These are phyloP conservation scores for Nebria brevicollis DNA, from an alignment of 2,888 invertebrate species.

Conservation along the genomic window DNA sequence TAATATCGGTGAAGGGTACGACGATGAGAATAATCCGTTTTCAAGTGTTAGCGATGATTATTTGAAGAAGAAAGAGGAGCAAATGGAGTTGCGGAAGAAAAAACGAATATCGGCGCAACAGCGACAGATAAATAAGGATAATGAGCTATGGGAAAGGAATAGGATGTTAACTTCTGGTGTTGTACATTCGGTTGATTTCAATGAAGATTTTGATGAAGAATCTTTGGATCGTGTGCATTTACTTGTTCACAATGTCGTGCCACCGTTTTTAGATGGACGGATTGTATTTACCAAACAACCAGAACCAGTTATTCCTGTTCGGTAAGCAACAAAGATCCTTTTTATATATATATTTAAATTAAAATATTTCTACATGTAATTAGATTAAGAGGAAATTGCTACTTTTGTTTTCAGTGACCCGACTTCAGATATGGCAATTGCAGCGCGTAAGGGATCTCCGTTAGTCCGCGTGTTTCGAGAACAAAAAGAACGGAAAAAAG, in stretches of 20 bases:
- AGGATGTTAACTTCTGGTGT: slow-evolving; percentile 96
- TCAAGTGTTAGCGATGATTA: slow-evolving; percentile 90
- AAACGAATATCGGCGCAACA: slow-evolving; percentile 95
- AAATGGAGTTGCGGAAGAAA: slow-evolving; percentile 88
- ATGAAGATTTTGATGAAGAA: slow-evolving; percentile 96
- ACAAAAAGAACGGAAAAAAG: slow-evolving; percentile 95
- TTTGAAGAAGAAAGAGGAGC: slow-evolving; percentile 91
- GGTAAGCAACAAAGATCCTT: slow-evolving; percentile 58
- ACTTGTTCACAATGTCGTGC: slow-evolving; percentile 97
- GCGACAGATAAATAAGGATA: slow-evolving; percentile 97
- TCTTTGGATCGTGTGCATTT: slow-evolving; percentile 94
- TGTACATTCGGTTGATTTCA: slow-evolving; percentile 86
- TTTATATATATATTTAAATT: neutral
- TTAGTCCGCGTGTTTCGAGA: slow-evolving; percentile 92
- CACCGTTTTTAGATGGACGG: slow-evolving; percentile 97
- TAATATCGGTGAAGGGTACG: slow-evolving; percentile 68
- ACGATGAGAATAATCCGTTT: slow-evolving; percentile 94
- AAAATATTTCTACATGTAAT: too few species aligned
- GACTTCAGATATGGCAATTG: slow-evolving; percentile 96
- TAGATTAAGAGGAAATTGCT: too few species aligned
- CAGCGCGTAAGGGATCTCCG: slow-evolving; percentile 92
- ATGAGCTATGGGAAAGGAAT: slow-evolving; percentile 98
- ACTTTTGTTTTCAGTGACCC: slow-evolving; percentile 74
- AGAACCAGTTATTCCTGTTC: slow-evolving; percentile 96
- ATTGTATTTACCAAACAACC: slow-evolving; percentile 99